phyloP scores from a whole-genome alignment of 1,140 invertebrate genomes.

The Bactericera cockerelli region DNA sequence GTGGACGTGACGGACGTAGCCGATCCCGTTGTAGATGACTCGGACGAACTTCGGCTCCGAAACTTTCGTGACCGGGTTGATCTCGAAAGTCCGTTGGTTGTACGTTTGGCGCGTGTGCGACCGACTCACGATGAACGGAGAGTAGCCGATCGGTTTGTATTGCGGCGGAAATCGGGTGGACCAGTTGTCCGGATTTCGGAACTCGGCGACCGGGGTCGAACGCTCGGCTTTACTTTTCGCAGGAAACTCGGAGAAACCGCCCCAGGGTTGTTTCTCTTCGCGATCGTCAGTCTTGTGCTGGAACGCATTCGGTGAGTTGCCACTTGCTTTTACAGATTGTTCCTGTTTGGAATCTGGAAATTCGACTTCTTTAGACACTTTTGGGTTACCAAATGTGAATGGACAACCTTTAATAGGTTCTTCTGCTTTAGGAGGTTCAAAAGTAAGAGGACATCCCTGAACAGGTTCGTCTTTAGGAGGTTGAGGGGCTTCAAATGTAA shows the following conservation, averaged over 20 bases:
- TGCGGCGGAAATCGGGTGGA: neutral
- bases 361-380: too few relatives aligned
- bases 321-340: too few relatives aligned
- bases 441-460: neutral
- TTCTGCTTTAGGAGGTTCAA: neutral
- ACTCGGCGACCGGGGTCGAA: neutral
- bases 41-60: neutral
- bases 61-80: neutral
- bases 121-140: neutral
- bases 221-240: neutral
- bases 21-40: neutral
- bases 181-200: neutral
- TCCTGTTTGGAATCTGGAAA: too few relatives aligned
- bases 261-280: neutral
- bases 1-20: neutral
- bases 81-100: too few relatives aligned
- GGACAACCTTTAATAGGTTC: neutral
- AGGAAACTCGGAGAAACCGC: neutral
- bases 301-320: too few relatives aligned
- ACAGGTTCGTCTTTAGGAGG: neutral
- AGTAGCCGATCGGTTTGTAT: neutral
- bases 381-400: too few relatives aligned
- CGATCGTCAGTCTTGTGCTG: too few relatives aligned
- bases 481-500: neutral
- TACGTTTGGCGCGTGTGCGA: too few relatives aligned